phyloP scores from a whole-genome alignment of 2,888 invertebrate genomes.

The Meiosimyza decipiens region DNA sequence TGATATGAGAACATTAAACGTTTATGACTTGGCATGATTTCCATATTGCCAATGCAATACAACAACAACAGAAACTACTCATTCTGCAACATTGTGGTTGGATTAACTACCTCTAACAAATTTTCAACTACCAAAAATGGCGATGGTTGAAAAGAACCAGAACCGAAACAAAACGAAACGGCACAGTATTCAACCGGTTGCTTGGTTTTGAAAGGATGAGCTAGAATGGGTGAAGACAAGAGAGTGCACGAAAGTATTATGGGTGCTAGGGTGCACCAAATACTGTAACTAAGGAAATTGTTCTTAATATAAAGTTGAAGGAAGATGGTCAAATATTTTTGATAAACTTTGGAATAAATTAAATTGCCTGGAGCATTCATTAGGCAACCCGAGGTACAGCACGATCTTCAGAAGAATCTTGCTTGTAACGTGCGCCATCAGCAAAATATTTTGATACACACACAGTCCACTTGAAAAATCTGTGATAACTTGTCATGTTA shows the following conservation, averaged over 20 bases:
- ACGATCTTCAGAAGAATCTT: no score
- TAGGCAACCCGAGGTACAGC: no score
- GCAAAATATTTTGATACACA: no score
- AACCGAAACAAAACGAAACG: neutral
- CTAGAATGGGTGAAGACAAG: neutral
- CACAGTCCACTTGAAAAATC: no score
- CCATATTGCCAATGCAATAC: neutral
- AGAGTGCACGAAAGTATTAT: neutral
- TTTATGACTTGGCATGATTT: slow-evolving; percentile 20
- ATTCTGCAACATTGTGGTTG: slow-evolving; percentile 18
- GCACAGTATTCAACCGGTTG: neutral
- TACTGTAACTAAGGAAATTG: no score
- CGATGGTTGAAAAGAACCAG: neutral
- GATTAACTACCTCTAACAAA: slow-evolving; percentile 14
- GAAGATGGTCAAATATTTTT: no score
- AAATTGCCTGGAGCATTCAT: no score
- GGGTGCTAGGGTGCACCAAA: neutral
- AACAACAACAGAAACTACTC: slow-evolving; percentile 1
- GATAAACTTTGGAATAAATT: no score
- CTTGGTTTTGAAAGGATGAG: neutral
- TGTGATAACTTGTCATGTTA: no score
- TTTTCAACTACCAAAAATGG: slow-evolving; percentile 12
- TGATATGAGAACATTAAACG: slow-evolving; percentile 15
- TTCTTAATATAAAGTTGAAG: no score
- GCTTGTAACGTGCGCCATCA: no score